Conservation (phyloP, 2,888 invertebrate genomes). For the Cotesia congregata region DNA sequence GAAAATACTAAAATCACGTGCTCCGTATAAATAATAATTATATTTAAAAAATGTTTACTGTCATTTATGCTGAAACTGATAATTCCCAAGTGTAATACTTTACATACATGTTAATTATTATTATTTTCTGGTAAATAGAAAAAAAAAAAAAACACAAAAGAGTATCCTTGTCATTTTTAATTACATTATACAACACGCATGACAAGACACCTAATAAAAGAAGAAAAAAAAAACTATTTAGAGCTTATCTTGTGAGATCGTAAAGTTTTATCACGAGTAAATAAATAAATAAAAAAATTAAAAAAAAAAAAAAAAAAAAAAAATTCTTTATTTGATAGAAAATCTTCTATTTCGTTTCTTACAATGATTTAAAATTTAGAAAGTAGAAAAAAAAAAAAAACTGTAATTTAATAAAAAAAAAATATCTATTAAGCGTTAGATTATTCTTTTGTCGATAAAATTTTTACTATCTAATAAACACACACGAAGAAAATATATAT, state of each 20-base stretch:
- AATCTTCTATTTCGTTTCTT: too few relatives aligned
- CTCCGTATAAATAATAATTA: neutral
- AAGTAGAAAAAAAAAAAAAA: too few relatives aligned
- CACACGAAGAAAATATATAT: neutral
- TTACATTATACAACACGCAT: neutral
- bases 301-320: neutral
- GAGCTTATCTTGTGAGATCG: neutral
- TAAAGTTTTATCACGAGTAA: neutral
- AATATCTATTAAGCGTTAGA: too few relatives aligned
- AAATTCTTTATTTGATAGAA: neutral
- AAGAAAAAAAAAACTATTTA: neutral
- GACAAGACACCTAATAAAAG: neutral
- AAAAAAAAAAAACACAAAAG: conserved; percentile 9
- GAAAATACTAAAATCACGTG: too few relatives aligned
- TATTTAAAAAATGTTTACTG: neutral
- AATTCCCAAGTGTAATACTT: neutral
- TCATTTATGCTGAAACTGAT: neutral
- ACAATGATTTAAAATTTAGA: too few relatives aligned
- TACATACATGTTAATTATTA: neutral
- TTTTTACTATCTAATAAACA: too few relatives aligned
- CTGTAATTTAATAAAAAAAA: too few relatives aligned
- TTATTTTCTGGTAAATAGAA: neutral
- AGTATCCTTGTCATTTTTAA: conserved; percentile 1
- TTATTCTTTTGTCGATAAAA: too few relatives aligned
- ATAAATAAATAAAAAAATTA: neutral